A percentile compares a stretch with the other conserved stretches of the same genome.
These are phyloP conservation scores for Zaprionus ghesquierei DNA, from an alignment of 1,140 invertebrate species.

Conservation along the genomic window DNA sequence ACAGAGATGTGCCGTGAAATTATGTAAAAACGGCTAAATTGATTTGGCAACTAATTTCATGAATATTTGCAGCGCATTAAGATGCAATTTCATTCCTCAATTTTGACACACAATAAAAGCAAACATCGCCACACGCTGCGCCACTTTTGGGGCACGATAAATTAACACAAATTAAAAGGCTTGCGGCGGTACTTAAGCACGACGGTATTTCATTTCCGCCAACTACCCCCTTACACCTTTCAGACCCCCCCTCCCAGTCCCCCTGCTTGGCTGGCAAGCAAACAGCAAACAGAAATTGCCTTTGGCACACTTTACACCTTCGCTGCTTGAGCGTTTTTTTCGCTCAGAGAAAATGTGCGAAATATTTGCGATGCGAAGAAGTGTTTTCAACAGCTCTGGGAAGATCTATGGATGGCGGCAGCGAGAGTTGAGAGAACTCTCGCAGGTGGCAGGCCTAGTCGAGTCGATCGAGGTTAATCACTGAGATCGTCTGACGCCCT, in stretches of 20 bases:
- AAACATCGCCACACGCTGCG: slow-evolving; percentile 39
- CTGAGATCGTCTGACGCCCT: background rate
- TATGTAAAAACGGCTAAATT: slow-evolving; percentile 65
- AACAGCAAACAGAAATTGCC: no score
- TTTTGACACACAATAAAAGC: slow-evolving; percentile 36
- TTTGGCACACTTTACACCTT: slow-evolving; percentile 74
- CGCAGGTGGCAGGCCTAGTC: slow-evolving; percentile 34
- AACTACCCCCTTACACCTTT: no score
- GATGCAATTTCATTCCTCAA: slow-evolving; percentile 25
- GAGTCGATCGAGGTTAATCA: slow-evolving; percentile 6
- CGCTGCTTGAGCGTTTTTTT: slow-evolving; percentile 28
- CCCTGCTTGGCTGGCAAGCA: slow-evolving; percentile 32
- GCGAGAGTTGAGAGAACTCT: slow-evolving; percentile 13
- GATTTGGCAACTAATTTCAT: slow-evolving; percentile 63
- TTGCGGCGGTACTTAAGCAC: slow-evolving; percentile 13
- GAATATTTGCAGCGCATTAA: slow-evolving; percentile 12
- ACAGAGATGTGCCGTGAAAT: slow-evolving; percentile 64
- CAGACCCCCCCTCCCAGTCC: background rate
- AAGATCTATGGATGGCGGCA: slow-evolving; percentile 4
- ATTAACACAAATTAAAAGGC: slow-evolving; percentile 68
- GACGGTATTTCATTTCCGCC: slow-evolving; percentile 18
- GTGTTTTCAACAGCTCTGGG: slow-evolving; percentile 64
- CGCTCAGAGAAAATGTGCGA: slow-evolving; percentile 54
- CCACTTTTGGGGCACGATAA: slow-evolving; percentile 46
- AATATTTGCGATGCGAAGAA: slow-evolving; percentile 54